Conservation (phyloP, 2,113 vertebrate genomes). For the Pionites leucogaster region DNA sequence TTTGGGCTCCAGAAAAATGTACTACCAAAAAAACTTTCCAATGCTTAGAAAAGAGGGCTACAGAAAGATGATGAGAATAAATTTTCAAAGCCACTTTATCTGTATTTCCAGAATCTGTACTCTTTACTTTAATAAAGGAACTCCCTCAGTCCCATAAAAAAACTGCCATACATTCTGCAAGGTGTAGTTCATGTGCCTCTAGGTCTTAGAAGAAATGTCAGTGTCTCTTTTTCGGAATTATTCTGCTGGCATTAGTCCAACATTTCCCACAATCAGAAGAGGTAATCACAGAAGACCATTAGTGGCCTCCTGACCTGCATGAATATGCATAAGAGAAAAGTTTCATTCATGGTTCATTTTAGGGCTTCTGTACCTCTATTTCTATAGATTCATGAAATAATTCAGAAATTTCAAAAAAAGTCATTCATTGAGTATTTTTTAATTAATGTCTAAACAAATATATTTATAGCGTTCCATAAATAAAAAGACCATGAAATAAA, state of each 20-base stretch:
- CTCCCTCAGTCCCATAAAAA: not conserved
- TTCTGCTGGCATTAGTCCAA: not conserved
- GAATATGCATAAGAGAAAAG: not conserved
- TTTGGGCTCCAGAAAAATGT: not conserved
- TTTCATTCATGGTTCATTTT: not conserved
- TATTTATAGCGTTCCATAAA: constrained; percentile 65
- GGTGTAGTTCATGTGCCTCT: not conserved
- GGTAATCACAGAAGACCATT: not conserved
- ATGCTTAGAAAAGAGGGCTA: not conserved
- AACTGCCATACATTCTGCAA: not conserved
- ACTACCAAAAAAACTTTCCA: not conserved
- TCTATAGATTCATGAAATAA: not conserved
- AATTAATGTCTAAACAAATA: not conserved
- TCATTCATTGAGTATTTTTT: not conserved
- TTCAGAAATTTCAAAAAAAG: not conserved
- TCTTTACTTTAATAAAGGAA: not conserved
- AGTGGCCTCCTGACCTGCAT: not conserved
- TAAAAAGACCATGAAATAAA: constrained; percentile 61
- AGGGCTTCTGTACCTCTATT: not conserved
- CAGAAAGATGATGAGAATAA: not conserved
- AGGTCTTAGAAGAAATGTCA: not conserved
- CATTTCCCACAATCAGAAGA: not conserved
- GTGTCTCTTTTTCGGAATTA: not conserved
- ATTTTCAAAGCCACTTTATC: not conserved
- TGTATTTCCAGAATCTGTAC: not conserved